Evolutionary conservation across 2,888 invertebrate genomes (phyloP).

Genomic region (Sericinus montela): DNA sequence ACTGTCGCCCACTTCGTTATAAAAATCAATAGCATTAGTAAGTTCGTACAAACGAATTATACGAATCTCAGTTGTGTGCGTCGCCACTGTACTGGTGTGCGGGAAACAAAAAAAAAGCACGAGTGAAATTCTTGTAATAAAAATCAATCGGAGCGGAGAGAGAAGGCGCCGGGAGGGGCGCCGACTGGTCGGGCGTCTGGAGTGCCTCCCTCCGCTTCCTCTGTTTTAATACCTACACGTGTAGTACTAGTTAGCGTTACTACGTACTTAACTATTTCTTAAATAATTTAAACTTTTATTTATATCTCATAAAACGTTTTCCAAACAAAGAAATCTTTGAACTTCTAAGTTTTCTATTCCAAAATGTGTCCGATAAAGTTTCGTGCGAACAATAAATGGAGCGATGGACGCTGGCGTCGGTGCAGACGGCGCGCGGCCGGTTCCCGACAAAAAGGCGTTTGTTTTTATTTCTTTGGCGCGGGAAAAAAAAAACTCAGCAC

Average conservation of each 20-base stretch:
- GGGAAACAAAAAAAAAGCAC: constrained; percentile 74
- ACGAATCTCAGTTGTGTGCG: constrained; percentile 68
- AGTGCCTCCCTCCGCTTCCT: constrained; percentile 38
- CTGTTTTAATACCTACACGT: constrained; percentile 48
- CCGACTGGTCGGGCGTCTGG: constrained; percentile 62
- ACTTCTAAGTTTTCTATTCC: too few species aligned
- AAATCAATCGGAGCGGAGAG: constrained; percentile 79
- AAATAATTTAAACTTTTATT: not conserved
- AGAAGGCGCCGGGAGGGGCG: constrained; percentile 73
- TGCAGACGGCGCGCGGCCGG: constrained; percentile 41
- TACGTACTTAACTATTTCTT: constrained; percentile 54
- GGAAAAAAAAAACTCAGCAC: constrained; percentile 59
- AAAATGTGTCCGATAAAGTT: not conserved
- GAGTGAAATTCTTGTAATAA: constrained; percentile 79
- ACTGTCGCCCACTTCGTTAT: constrained; percentile 59
- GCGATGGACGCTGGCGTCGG: constrained; percentile 20
- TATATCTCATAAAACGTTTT: not conserved
- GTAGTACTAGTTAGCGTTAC: too few species aligned
- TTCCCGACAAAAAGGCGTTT: constrained; percentile 72
- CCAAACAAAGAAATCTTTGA: too few species aligned
- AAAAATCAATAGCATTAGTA: constrained; percentile 79
- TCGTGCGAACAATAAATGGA: constrained; percentile 15
- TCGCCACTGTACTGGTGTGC: constrained; percentile 55
- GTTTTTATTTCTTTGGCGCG: constrained; percentile 78
- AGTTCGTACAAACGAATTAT: constrained; percentile 78